Evolutionary conservation across 2,888 invertebrate species (phyloP).

Genomic region (Mylabris sibirica): DNA sequence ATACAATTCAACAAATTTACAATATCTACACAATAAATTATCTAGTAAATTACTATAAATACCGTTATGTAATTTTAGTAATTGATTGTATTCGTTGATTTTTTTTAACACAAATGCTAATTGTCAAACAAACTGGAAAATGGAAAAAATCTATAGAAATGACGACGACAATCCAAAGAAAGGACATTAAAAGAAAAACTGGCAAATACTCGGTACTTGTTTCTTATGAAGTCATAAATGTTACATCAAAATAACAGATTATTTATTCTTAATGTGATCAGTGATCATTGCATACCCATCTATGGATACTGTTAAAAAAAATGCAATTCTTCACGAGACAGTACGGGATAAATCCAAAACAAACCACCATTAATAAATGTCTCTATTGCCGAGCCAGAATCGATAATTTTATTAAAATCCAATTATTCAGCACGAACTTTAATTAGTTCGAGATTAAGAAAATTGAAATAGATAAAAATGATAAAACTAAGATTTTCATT

Average conservation of each 20-base stretch:
- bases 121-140: neutral
- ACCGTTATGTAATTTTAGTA: neutral
- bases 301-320: neutral
- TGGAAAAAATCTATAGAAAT: neutral
- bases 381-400: too few species aligned
- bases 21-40: neutral
- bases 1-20: neutral
- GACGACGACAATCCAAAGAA: neutral
- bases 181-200: neutral
- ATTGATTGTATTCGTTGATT: neutral
- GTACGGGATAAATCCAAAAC: neutral
- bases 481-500: too few species aligned
- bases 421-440: too few species aligned
- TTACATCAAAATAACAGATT: slow-evolving; percentile 7
- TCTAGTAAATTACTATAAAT: neutral
- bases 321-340: neutral
- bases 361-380: neutral
- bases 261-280: slow-evolving; percentile 3
- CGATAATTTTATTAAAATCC: too few species aligned
- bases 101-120: neutral
- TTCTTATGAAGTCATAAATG: slow-evolving; percentile 13
- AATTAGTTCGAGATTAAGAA: too few species aligned
- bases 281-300: neutral
- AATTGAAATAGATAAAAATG: too few species aligned
- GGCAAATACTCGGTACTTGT: neutral